Percentiles rank a stretch among this genome's conserved stretches.
Conservation (phyloP, 1,140 invertebrate species). For the Apis laboriosa region DNA sequence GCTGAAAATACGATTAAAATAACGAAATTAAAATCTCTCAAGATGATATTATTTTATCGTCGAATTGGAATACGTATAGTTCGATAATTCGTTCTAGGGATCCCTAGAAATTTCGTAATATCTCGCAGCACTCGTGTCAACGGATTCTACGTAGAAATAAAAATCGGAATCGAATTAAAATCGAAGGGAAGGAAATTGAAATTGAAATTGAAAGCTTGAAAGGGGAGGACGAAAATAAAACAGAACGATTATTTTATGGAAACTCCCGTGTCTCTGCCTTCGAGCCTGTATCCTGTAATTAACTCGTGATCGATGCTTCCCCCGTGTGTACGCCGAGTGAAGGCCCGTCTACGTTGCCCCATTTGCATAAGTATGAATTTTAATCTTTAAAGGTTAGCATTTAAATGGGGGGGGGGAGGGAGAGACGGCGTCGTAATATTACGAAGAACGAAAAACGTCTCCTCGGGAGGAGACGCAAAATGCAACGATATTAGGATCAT, state of each 20-base stretch:
- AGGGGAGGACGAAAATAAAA: slow-evolving; percentile 19
- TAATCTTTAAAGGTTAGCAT: slow-evolving; percentile 33
- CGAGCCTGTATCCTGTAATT: slow-evolving; percentile 34
- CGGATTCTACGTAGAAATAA: too few species aligned
- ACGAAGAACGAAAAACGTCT: not conserved
- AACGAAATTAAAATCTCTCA: too few species aligned
- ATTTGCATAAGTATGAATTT: slow-evolving; percentile 50
- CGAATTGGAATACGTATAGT: too few species aligned
- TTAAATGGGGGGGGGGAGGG: not conserved
- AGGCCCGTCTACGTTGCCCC: slow-evolving; percentile 1
- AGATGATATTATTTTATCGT: too few species aligned
- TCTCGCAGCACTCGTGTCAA: too few species aligned
- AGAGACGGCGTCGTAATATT: too few species aligned
- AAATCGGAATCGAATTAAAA: slow-evolving; percentile 6
- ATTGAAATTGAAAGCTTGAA: slow-evolving; percentile 30
- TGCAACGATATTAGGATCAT: not conserved
- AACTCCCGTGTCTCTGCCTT: not conserved
- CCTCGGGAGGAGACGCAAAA: not conserved
- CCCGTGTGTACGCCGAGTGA: not conserved
- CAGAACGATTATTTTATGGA: slow-evolving; percentile 28
- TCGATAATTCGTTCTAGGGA: too few species aligned
- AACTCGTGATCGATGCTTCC: slow-evolving; percentile 42
- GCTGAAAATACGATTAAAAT: too few species aligned
- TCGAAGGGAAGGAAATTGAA: not conserved
- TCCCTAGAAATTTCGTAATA: too few species aligned